These are phyloP conservation scores for Platysternon megacephalum DNA, from an alignment of 2,113 vertebrate genomes.

Conservation along the genomic window DNA sequence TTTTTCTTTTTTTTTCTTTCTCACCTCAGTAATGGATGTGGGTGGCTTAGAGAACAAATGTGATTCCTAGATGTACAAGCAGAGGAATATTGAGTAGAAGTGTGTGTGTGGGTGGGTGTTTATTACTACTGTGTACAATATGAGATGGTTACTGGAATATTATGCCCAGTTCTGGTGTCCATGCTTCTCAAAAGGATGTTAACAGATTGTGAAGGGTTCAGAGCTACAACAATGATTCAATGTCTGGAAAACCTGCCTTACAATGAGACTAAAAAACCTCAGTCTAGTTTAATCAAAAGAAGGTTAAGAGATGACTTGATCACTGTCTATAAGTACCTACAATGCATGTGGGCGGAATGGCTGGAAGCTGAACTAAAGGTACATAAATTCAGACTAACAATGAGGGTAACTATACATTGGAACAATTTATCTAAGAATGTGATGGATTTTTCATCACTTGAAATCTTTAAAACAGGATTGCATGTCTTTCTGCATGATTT, in stretches of 20 bases:
- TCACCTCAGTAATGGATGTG: background rate
- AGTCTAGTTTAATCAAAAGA: background rate
- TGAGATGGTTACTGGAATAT: background rate
- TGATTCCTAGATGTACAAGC: background rate
- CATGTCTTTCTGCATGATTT: background rate
- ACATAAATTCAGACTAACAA: background rate
- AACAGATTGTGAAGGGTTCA: background rate
- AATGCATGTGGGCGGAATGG: background rate
- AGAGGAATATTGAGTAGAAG: background rate
- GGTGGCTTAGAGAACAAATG: background rate
- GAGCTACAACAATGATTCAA: background rate
- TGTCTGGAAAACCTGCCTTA: background rate
- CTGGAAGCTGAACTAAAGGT: background rate
- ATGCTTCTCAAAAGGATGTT: background rate
- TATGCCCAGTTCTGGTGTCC: background rate
- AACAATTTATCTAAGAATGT: background rate
- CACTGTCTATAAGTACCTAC: background rate
- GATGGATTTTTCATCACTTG: background rate
- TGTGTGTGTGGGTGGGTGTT: background rate
- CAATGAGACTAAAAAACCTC: background rate
- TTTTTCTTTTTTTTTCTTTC: background rate
- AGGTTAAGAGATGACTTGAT: background rate
- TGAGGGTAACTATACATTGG: background rate
- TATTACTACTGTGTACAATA: background rate
- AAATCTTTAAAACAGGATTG: background rate